Evolutionary conservation across 2,113 vertebrate genomes (phyloP), one percentile per base, ranked within the genome.

Genomic region (Callocephalon fimbriatum): DNA sequence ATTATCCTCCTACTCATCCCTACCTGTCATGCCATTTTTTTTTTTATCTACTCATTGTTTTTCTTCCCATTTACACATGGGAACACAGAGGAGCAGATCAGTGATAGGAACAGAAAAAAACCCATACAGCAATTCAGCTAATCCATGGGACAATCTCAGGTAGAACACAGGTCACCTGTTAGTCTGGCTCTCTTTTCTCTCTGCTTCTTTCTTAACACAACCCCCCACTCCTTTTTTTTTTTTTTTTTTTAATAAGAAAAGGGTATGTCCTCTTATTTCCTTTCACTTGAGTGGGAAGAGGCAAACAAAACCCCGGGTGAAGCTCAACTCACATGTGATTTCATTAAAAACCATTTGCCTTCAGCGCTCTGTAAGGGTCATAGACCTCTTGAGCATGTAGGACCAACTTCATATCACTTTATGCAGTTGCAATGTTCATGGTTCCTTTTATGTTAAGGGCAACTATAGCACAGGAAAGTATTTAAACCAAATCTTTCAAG

Each of bases 151-250:
- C 32, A 54, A 68, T 71, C 61, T 65, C 2, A 0, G 45, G 67
- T 18, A 74, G 48, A 73, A 80, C 13, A 27, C 4, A 61, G 38
- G 21, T 74, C 47, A 78, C 35, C 67, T 72, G 5, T 54, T 74
- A 72, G 47, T 78, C 35, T 32, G 35, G 14, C 14, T 81, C 4
- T 70, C 21, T 92, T 90, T 95, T 62, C 31, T 62, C 29, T 67
- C 48, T 70, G 21, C 8, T 65, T 74, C 78, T 58, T 80, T 74
- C 50, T 50, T 67, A 73, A 51, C 26, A 0, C 2, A 73, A 44
- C 15, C 0, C 2, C 23, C 47, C 16, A 9, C 4, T 50, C 2
- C 10, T 20, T 9, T 11, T 38, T 38, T 10, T 37, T 8, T 7
- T 12, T 37, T 29, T 58, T 18, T 32, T n/a, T 50, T 72, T 42